Conservation (phyloP, 2,888 invertebrate genomes). For the Drosophila longiperda region DNA sequence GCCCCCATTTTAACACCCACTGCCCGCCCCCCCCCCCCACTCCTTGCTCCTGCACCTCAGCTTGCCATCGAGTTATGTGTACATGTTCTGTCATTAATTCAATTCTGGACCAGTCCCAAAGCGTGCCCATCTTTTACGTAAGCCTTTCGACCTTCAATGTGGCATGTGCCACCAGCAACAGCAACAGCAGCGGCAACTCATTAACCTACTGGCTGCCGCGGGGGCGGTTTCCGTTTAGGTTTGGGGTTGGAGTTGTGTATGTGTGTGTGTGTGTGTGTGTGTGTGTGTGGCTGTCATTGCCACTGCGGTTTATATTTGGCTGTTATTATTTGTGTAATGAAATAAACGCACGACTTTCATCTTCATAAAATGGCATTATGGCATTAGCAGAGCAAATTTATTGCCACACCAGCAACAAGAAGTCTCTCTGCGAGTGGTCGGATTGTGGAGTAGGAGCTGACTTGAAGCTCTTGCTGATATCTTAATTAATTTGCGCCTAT, state of each 20-base stretch:
- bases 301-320: slow-evolving; percentile 74
- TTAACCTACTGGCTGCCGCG: slow-evolving; percentile 53
- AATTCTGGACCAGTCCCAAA: slow-evolving; percentile 58
- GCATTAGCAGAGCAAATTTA: slow-evolving; percentile 77
- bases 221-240: background rate
- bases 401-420: slow-evolving; percentile 33
- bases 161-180: slow-evolving; percentile 67
- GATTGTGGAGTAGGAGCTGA: background rate
- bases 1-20: background rate
- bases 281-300: slow-evolving; percentile 32
- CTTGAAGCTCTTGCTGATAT: slow-evolving; percentile 25
- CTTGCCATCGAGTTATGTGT: slow-evolving; percentile 36
- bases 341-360: slow-evolving; percentile 82
- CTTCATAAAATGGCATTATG: slow-evolving; percentile 80
- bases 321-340: slow-evolving; percentile 81
- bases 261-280: background rate
- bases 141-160: slow-evolving; percentile 81
- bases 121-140: slow-evolving; percentile 50
- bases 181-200: slow-evolving; percentile 52
- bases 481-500: slow-evolving; percentile 36
- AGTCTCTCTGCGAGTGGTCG: background rate
- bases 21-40: background rate
- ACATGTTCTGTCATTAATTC: slow-evolving; percentile 75
- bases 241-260: background rate
- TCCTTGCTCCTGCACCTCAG: background rate